These are phyloP conservation scores for Drosophila monieri DNA, from an alignment of 2,888 invertebrate species.

Conservation along the genomic window DNA sequence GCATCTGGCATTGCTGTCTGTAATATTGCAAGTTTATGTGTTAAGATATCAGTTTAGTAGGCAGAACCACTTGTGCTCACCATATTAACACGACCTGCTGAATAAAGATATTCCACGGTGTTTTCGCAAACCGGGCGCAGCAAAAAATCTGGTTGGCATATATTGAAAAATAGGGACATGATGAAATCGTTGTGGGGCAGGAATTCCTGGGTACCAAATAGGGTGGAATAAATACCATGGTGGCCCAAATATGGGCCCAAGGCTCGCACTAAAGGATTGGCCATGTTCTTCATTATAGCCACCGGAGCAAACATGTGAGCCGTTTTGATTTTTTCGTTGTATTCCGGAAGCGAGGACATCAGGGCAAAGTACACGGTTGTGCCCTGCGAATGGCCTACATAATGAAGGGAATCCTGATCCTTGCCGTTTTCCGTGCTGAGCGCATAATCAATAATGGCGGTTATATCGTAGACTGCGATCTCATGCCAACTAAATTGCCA, in stretches of 20 bases:
- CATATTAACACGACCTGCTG: constrained; percentile 67
- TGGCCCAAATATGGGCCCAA: constrained; percentile 82
- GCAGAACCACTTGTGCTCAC: too few species aligned
- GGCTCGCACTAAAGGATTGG: constrained; percentile 80
- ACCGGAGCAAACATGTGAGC: constrained; percentile 80
- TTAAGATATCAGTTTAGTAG: background rate
- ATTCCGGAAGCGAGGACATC: constrained; percentile 72
- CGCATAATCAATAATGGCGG: constrained; percentile 75
- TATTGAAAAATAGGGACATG: constrained; percentile 83
- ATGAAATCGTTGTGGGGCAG: constrained; percentile 85
- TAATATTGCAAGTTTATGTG: background rate
- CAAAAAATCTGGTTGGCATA: constrained; percentile 81
- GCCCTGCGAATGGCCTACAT: constrained; percentile 81
- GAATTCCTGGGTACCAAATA: constrained; percentile 85
- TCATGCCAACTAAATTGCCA: constrained; percentile 91
- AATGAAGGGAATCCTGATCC: constrained; percentile 69
- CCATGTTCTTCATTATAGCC: constrained; percentile 85
- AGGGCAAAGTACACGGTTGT: constrained; percentile 72
- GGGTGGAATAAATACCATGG: constrained; percentile 48
- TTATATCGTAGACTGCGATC: constrained; percentile 87
- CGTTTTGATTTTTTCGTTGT: constrained; percentile 77
- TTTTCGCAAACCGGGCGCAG: constrained; percentile 85
- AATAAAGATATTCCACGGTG: constrained; percentile 85
- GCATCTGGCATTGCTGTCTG: constrained; percentile 61
- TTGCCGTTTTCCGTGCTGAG: constrained; percentile 60